Evolutionary conservation across 2,113 vertebrate species (phyloP).

Genomic region (Marmota monax): DNA sequence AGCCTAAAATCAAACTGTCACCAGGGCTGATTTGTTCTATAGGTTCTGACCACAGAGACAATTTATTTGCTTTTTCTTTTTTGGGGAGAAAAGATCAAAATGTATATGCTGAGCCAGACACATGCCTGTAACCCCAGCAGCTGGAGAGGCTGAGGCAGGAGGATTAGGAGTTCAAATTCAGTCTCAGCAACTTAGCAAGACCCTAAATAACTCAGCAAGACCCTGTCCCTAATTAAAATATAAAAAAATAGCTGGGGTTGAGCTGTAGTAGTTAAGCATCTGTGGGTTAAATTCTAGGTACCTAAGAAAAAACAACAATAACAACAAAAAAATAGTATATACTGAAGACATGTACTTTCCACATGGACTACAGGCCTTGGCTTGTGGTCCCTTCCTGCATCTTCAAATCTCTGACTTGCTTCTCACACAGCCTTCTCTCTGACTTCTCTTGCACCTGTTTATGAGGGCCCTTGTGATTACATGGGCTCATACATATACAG

Average conservation of each 20-base stretch:
- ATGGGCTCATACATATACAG: not conserved
- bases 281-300: too few species aligned
- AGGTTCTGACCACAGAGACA: not conserved
- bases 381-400: not conserved
- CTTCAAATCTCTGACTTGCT: not conserved
- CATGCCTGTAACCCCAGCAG: too few species aligned
- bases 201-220: too few species aligned
- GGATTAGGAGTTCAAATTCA: too few species aligned
- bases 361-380: not conserved
- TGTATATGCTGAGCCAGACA: too few species aligned
- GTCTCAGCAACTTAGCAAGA: too few species aligned
- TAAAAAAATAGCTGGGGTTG: too few species aligned
- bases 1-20: not conserved
- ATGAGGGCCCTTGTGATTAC: not conserved
- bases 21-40: not conserved
- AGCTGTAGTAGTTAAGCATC: too few species aligned
- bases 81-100: not conserved
- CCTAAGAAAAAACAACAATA: too few species aligned
- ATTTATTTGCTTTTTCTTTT: not conserved
- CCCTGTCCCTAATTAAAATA: too few species aligned
- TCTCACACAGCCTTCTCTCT: not conserved
- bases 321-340: too few species aligned
- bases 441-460: not conserved
- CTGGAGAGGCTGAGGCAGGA: too few species aligned
- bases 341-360: not conserved